phyloP scores from a whole-genome alignment of 2,888 invertebrate genomes.

The Pyrrhia umbra region DNA sequence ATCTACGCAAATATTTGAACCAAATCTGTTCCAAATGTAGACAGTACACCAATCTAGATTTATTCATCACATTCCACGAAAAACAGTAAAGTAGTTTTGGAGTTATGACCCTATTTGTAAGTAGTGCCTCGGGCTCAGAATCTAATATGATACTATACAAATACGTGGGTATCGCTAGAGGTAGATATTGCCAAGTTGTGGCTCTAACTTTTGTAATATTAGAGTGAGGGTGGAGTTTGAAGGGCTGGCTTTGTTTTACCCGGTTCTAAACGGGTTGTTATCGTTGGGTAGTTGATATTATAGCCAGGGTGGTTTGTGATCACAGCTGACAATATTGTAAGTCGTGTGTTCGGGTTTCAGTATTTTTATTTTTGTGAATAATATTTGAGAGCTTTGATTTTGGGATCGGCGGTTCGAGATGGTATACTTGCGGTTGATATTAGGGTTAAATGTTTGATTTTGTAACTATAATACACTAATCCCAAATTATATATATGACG shows the following conservation, averaged over 20 bases:
- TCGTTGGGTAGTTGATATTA: conserved; percentile 56
- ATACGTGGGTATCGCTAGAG: conserved; percentile 53
- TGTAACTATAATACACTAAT: neutral
- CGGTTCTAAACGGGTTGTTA: conserved; percentile 57
- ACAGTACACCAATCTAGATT: neutral
- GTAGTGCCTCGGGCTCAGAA: conserved; percentile 37
- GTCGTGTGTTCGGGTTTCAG: conserved; percentile 21
- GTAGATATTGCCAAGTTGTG: conserved; percentile 75
- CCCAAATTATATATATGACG: neutral
- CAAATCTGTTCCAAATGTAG: neutral
- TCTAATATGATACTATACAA: conserved; percentile 63
- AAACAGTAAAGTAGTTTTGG: conserved; percentile 37
- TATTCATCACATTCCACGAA: neutral
- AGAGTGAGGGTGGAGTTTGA: conserved; percentile 79
- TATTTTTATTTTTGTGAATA: conserved; percentile 34
- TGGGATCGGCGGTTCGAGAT: neutral
- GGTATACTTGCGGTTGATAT: neutral
- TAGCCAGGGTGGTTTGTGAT: conserved; percentile 50
- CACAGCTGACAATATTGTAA: conserved; percentile 55
- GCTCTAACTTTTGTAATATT: conserved; percentile 85
- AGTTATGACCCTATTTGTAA: conserved; percentile 48
- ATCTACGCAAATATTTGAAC: neutral
- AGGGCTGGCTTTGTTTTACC: conserved; percentile 65
- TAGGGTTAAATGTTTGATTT: neutral
- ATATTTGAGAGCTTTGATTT: conserved; percentile 10